These are phyloP conservation scores for Drosophila anomalata DNA, from an alignment of 2,888 invertebrate species.

Conservation along the genomic window DNA sequence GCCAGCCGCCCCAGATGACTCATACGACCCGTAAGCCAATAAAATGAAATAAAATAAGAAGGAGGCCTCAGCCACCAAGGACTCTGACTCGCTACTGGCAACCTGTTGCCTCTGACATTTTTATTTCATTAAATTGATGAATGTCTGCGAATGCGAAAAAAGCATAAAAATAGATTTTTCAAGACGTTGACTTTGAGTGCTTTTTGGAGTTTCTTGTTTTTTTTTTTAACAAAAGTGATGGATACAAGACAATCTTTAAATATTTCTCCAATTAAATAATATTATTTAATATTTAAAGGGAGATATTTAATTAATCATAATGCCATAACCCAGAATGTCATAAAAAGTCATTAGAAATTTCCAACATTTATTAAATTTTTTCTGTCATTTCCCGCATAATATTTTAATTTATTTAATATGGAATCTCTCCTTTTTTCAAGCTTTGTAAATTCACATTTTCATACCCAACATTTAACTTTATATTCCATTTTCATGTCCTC, in stretches of 20 bases:
- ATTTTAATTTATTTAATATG: background rate
- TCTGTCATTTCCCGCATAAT: background rate
- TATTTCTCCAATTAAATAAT: background rate
- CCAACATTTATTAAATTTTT: too few relatives aligned
- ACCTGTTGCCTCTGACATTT: slow-evolving; percentile 39
- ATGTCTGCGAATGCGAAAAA: slow-evolving; percentile 1
- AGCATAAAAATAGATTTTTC: background rate
- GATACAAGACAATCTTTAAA: slow-evolving; percentile 1
- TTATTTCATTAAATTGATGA: slow-evolving; percentile 29
- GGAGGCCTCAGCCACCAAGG: slow-evolving; percentile 1
- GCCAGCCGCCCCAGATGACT: slow-evolving; percentile 23
- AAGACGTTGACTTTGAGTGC: slow-evolving; percentile 7
- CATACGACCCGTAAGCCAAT: slow-evolving; percentile 37
- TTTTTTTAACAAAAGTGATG: too few relatives aligned
- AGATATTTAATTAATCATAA: too few relatives aligned
- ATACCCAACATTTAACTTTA: slow-evolving; percentile 2
- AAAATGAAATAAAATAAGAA: slow-evolving; percentile 1
- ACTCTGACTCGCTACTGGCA: background rate
- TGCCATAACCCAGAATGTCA: too few relatives aligned
- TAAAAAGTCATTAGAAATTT: too few relatives aligned
- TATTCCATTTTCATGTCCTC: slow-evolving; percentile 23
- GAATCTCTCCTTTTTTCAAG: background rate
- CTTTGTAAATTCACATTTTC: background rate
- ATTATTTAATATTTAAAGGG: background rate
- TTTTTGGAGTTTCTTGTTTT: slow-evolving; percentile 2